phyloP scores from a whole-genome alignment of 2,888 invertebrate species.

The Trichogramma dendrolimi region DNA sequence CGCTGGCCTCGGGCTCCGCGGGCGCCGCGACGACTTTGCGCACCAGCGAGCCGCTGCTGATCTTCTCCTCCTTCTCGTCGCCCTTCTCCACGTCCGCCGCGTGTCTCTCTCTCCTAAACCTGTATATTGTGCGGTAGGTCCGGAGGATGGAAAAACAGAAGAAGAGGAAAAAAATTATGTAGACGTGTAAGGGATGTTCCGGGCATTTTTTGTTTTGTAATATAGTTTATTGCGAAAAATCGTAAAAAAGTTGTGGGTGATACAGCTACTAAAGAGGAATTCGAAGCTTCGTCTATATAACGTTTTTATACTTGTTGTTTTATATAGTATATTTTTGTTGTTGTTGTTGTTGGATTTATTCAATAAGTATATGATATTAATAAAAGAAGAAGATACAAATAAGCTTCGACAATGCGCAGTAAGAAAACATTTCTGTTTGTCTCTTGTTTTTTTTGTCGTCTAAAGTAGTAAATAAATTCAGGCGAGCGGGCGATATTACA shows the following conservation, averaged over 20 bases:
- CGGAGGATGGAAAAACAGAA: conserved; percentile 6
- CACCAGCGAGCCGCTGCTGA: conserved; percentile 50
- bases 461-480: not conserved
- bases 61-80: conserved; percentile 50
- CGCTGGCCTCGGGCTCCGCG: conserved; percentile 53
- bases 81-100: conserved; percentile 65
- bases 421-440: not conserved
- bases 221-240: conserved; percentile 34
- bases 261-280: conserved; percentile 18
- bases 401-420: conserved; percentile 23
- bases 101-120: conserved; percentile 49
- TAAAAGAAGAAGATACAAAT: conserved; percentile 6
- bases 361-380: not conserved
- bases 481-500: too few species aligned
- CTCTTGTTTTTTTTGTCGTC: not conserved
- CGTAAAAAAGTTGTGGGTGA: not conserved
- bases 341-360: conserved; percentile 9
- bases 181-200: conserved; percentile 8
- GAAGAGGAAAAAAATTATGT: conserved; percentile 22
- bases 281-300: conserved; percentile 17
- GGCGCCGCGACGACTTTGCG: conserved; percentile 36
- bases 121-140: conserved; percentile 28
- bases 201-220: conserved; percentile 6
- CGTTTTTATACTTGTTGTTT: not conserved
- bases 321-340: not conserved